Conservation (phyloP, 2,113 vertebrate genomes). For the Sinocyclocheilus maitianheensis region DNA sequence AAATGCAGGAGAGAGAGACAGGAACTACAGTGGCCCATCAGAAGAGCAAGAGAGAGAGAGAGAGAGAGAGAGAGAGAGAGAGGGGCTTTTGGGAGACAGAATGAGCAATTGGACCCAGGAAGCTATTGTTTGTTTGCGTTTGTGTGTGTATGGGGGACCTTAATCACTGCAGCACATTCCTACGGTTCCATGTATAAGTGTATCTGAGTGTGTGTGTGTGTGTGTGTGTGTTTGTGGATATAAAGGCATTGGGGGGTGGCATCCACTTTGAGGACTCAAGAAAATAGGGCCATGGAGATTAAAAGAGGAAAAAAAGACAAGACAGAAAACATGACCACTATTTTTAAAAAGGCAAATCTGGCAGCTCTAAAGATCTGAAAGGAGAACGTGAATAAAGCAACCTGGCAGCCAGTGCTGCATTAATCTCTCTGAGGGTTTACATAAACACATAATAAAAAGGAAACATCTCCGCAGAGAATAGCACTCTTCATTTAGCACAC, state of each 20-base stretch:
- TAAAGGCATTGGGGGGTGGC: slow-evolving; percentile 42
- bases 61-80: slow-evolving; percentile 34
- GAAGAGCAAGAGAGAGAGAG: slow-evolving; percentile 39
- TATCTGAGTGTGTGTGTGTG: neutral
- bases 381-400: slow-evolving; percentile 34
- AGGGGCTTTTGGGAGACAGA: slow-evolving; percentile 56
- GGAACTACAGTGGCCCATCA: slow-evolving; percentile 66
- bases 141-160: slow-evolving; percentile 50
- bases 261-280: slow-evolving; percentile 50
- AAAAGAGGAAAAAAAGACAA: slow-evolving; percentile 32
- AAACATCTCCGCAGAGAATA: slow-evolving; percentile 34
- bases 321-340: slow-evolving; percentile 39
- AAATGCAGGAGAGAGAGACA: slow-evolving; percentile 61
- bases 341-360: slow-evolving; percentile 39
- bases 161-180: slow-evolving; percentile 58
- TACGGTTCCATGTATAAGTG: slow-evolving; percentile 36
- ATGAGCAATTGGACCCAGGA: slow-evolving; percentile 55
- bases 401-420: slow-evolving; percentile 39
- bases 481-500: slow-evolving; percentile 3
- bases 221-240: neutral
- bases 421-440: slow-evolving; percentile 48
- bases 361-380: slow-evolving; percentile 41
- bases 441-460: slow-evolving; percentile 47
- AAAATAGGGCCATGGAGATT: slow-evolving; percentile 44
- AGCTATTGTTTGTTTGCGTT: slow-evolving; percentile 39